Evolutionary conservation across 2,888 invertebrate species (phyloP), one percentile per base, ranked within the genome.

Genomic region (Cylloceria caligata): DNA sequence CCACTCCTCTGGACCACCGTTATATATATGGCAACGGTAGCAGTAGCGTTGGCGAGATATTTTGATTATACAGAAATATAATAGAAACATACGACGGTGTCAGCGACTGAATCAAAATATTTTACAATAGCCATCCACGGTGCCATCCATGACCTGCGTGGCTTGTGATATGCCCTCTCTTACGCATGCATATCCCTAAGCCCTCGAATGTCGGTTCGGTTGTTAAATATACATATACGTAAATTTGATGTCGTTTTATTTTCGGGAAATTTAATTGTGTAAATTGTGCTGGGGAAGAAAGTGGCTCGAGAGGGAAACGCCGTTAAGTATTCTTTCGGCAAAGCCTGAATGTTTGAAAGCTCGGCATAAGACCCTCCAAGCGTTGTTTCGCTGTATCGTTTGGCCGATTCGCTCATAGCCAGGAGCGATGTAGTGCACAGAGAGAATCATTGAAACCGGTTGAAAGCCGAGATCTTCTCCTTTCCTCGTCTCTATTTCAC

Each of bases 181-280:
- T 45, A 16, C 1, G 1, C 4, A 45, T 45, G 45, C n/a, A 45
- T 42, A 45, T 9, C 9, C 9, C n/a, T 24, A 27, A n/a, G 71
- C 42, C 27, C 5, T 67, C 16, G 24, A 71, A 71, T 27, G 30
- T 57, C 5, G 55, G 57, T 4, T 71, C 24, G 16, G 57, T 71
- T 71, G 45, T 71, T 42, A 45, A 24, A 62, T 77, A 75, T 69
- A 71, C 64, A 65, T 65, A 36, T 42, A 65, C 55, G 62, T 68
- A 74, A 49, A 74, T 74, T 60, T 64, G 67, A 69, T 69, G 74
- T 78, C 73, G 78, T 73, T 74, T 78, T 69, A 74, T 69, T 74
- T 74, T 34, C 21, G 62, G 57, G 71, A 72, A 57, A 55, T 74
- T 64, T 65, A 47, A 75, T 80, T 57, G 71, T 13, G 55, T 45